Evolutionary conservation across 2,113 vertebrate species (phyloP), one percentile per base, ranked within the genome.

Genomic region (Chloroceryle aenea): DNA sequence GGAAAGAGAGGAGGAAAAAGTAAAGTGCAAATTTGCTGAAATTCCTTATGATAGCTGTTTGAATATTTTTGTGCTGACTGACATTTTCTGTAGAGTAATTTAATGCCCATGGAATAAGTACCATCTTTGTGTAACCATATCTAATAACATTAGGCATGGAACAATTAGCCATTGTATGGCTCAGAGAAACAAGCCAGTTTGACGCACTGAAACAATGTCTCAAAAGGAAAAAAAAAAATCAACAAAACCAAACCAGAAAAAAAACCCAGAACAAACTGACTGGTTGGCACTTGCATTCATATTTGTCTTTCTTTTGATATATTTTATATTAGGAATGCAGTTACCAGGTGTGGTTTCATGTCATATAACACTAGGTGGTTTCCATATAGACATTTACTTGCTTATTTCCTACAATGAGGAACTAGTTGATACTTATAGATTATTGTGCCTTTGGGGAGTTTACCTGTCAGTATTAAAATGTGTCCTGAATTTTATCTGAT

Each of bases 401-500:
- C 63, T 52, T 81, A 10, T 67, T 94, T 58, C 17, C 40, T 80
- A 18, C 72, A 47, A 1, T 45, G 62, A 83, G 47, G 52, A 85
- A 30, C 26, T 21, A 64, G 82, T 88, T 77, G 68, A 14, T 76
- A 55, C 69, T 62, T 85, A 43, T 66, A 68, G 47, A 66, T 86
- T n/a, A 26, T 43, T 93, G 27, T 94, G 40, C 59, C 16, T 94
- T 94, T 92, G 75, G 22, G 76, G 67, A 73, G 34, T 77, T 83
- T 85, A 56, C 18, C 56, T 94, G 78, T 88, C 55, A 43, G 30
- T 85, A 42, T 89, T 83, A 79, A 87, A 90, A 92, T 47, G 19
- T 90, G 48, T 23, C 72, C 84, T 79, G 30, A 97, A 93, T 95
- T 95, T 90, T 84, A 38, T 89, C 34, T 76, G n/a, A 80, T 95